Evolutionary conservation across 2,888 invertebrate genomes (phyloP).

Genomic region (Limnephilus rhombicus): DNA sequence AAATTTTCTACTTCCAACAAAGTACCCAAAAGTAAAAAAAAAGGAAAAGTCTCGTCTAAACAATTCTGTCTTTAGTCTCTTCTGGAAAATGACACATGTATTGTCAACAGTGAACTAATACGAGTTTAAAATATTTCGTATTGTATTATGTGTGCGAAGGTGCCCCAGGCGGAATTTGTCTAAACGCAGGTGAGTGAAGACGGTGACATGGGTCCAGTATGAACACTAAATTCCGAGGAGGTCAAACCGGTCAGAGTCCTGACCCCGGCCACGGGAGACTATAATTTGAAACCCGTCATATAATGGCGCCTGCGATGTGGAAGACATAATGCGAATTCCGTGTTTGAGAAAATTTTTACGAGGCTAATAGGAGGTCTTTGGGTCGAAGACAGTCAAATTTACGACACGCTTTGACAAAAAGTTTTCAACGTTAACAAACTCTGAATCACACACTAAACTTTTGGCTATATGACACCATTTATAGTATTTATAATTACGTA

Average conservation of each 20-base stretch:
- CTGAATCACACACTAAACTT: not conserved
- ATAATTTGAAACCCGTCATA: not conserved
- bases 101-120: not conserved
- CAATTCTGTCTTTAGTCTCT: not conserved
- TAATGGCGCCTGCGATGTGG: slow-evolving; percentile 20
- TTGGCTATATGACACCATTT: slow-evolving; percentile 33
- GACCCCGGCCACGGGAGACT: slow-evolving; percentile 25
- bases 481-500: not conserved
- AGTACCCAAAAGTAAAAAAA: not conserved
- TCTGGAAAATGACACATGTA: slow-evolving; percentile 2
- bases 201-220: slow-evolving; percentile 38
- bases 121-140: not conserved
- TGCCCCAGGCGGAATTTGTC: not conserved
- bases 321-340: slow-evolving; percentile 39
- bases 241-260: slow-evolving; percentile 47
- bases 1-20: not conserved
- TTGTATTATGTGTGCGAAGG: not conserved
- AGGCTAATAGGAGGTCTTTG: slow-evolving; percentile 32
- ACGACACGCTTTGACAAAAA: not conserved
- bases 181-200: slow-evolving; percentile 32
- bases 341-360: slow-evolving; percentile 40
- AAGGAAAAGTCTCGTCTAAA: not conserved
- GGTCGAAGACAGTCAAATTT: slow-evolving; percentile 26
- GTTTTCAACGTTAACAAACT: not conserved
- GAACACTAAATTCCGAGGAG: slow-evolving; percentile 47